Conservation (phyloP, 2,888 invertebrate species). For the Octonoba sinensis region DNA sequence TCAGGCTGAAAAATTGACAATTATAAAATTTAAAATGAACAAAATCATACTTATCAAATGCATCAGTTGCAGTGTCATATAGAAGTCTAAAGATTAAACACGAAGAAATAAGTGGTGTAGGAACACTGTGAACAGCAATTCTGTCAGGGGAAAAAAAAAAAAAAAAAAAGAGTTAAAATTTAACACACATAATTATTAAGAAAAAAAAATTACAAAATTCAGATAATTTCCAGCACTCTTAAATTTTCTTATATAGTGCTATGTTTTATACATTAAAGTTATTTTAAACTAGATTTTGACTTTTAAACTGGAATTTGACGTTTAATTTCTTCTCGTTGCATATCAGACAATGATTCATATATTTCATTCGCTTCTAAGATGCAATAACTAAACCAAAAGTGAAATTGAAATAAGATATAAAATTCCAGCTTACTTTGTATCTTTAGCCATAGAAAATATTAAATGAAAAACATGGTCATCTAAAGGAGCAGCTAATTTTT, state of each 20-base stretch:
- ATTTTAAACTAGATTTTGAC: too few relatives aligned
- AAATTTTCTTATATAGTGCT: too few relatives aligned
- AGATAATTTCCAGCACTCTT: too few relatives aligned
- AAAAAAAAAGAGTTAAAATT: not conserved
- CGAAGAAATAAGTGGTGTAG: constrained; percentile 84
- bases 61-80: constrained; percentile 95
- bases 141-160: constrained; percentile 16
- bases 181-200: not conserved
- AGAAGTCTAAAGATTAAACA: constrained; percentile 88
- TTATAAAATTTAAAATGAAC: not conserved
- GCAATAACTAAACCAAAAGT: not conserved
- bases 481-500: constrained; percentile 40
- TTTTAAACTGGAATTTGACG: too few relatives aligned
- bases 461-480: constrained; percentile 64
- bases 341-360: too few relatives aligned
- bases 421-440: constrained; percentile 48
- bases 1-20: not conserved
- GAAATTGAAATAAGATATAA: not conserved
- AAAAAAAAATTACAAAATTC: not conserved
- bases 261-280: too few relatives aligned
- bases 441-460: constrained; percentile 61
- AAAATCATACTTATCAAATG: constrained; percentile 85
- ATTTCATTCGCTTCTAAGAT: too few relatives aligned
- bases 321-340: too few relatives aligned
- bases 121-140: constrained; percentile 79